Evolutionary conservation across 2,113 vertebrate genomes (phyloP).

Genomic region (Cochlearius cochlearius): DNA sequence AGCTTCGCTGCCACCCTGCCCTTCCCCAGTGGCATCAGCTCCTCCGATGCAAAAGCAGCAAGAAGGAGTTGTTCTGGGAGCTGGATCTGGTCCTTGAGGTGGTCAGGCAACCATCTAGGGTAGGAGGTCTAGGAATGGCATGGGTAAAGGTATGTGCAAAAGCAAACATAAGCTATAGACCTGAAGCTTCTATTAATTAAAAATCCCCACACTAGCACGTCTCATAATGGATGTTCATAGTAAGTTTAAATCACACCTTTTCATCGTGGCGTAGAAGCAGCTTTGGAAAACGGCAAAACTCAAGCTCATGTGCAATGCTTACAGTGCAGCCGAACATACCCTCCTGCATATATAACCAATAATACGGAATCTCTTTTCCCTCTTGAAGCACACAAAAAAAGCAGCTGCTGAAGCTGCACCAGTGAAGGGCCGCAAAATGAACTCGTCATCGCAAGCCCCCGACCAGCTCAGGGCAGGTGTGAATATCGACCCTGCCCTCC

Average conservation of each 20-base stretch:
- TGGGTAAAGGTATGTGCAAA: fast-evolving
- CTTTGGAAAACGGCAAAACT: constrained; percentile 54
- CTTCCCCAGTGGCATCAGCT: background rate
- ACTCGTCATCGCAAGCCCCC: background rate
- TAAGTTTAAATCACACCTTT: constrained; percentile 47
- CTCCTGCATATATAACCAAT: background rate
- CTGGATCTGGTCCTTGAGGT: background rate
- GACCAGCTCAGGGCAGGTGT: constrained; percentile 23
- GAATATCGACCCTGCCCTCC: background rate
- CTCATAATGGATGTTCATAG: constrained; percentile 16
- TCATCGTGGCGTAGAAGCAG: constrained; percentile 38
- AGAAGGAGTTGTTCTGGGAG: background rate
- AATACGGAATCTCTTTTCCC: background rate
- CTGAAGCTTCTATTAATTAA: background rate
- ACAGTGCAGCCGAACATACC: background rate
- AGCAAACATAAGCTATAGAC: background rate
- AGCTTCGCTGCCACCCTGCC: background rate
- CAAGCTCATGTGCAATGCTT: background rate
- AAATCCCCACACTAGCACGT: constrained; percentile 29
- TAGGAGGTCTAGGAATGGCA: background rate
- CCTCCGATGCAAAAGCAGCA: background rate
- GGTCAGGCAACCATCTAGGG: background rate
- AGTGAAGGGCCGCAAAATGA: background rate
- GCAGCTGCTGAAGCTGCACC: constrained; percentile 7
- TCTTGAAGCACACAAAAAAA: background rate